Conservation (phyloP, 2,888 invertebrate genomes). For the Mesorhabditis sp. region DNA sequence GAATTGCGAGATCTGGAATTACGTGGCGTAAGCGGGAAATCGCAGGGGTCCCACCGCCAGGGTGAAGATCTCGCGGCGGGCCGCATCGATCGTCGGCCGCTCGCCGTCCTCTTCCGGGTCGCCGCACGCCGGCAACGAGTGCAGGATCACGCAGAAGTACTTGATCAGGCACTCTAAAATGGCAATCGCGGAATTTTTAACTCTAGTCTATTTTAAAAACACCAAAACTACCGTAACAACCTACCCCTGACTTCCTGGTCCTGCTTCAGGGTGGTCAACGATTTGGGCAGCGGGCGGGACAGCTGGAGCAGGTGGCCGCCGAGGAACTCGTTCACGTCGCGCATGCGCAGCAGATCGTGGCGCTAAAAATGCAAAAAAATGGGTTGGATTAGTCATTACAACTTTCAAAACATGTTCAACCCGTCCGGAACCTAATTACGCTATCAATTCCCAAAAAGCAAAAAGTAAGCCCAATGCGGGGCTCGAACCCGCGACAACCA, state of each 20-base stretch:
- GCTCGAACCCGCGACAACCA: slow-evolving; percentile 56
- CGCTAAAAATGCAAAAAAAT: background rate
- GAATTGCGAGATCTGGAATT: no score
- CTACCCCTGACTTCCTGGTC: background rate
- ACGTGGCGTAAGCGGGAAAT: no score
- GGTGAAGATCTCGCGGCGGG: background rate
- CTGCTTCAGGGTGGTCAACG: background rate
- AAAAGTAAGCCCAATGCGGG: slow-evolving; percentile 47
- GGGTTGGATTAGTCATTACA: no score
- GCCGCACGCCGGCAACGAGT: background rate
- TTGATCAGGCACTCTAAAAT: background rate
- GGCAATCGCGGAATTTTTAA: no score
- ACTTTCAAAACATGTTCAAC: no score
- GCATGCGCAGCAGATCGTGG: background rate
- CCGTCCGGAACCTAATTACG: no score
- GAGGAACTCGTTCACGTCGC: background rate
- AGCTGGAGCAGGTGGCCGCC: background rate
- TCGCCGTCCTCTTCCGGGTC: background rate
- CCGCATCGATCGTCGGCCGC: background rate
- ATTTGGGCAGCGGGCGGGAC: background rate
- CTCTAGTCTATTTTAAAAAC: background rate
- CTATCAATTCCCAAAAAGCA: background rate
- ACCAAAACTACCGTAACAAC: no score
- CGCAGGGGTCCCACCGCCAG: background rate
- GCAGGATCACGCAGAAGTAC: background rate